Evolutionary conservation across 2,888 invertebrate species (phyloP).

Genomic region (Drosophila vallismaia): DNA sequence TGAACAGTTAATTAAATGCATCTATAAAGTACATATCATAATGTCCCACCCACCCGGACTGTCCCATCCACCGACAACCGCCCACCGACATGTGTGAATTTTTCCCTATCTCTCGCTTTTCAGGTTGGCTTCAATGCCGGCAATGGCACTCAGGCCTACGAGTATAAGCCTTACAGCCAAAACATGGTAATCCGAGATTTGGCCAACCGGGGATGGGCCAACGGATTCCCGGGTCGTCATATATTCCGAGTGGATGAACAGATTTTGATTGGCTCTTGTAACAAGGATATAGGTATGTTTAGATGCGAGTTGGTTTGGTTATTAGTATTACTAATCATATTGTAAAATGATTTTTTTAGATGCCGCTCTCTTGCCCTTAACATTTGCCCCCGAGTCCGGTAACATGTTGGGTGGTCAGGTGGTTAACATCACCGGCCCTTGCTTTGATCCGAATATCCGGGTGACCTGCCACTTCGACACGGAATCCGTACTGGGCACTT

Average conservation of each 20-base stretch:
- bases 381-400: slow-evolving; percentile 97
- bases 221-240: slow-evolving; percentile 94
- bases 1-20: slow-evolving; percentile 38
- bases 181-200: slow-evolving; percentile 92
- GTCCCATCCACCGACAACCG: neutral
- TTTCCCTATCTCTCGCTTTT: neutral
- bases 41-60: no score
- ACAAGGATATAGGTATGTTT: slow-evolving; percentile 92
- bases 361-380: slow-evolving; percentile 91
- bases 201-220: slow-evolving; percentile 93
- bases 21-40: slow-evolving; percentile 20
- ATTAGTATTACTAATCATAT: neutral
- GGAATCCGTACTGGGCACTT: slow-evolving; percentile 90
- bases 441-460: slow-evolving; percentile 90
- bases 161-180: slow-evolving; percentile 96
- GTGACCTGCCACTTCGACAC: slow-evolving; percentile 94
- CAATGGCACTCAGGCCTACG: slow-evolving; percentile 94
- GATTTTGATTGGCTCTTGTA: slow-evolving; percentile 96
- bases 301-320: neutral
- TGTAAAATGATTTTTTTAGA: slow-evolving; percentile 87
- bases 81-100: slow-evolving; percentile 13
- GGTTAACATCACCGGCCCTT: slow-evolving; percentile 98
- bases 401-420: slow-evolving; percentile 99
- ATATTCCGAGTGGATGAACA: slow-evolving; percentile 97
- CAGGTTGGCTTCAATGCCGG: slow-evolving; percentile 98